Conservation (phyloP, 2,888 invertebrate species). For the Mythimna loreyi region DNA sequence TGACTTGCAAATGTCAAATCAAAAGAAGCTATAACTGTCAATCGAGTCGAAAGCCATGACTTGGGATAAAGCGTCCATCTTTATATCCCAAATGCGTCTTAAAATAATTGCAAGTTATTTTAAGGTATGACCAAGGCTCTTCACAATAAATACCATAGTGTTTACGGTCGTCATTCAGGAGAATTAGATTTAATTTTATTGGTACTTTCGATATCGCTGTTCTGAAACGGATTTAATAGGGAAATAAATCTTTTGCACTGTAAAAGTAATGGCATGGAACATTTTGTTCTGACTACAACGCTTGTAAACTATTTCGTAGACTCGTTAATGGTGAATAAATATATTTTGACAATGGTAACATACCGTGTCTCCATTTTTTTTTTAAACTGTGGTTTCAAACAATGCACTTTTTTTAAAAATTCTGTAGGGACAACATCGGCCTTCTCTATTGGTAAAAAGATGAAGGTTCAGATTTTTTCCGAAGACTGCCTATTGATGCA, state of each 20-base stretch:
- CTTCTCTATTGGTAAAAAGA: no score
- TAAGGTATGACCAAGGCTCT: slow-evolving; percentile 29
- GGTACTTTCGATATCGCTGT: slow-evolving; percentile 41
- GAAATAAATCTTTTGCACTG: slow-evolving; percentile 49
- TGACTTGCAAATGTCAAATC: slow-evolving; percentile 1
- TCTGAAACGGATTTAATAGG: slow-evolving; percentile 48
- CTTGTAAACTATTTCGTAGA: slow-evolving; percentile 1
- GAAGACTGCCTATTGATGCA: no score
- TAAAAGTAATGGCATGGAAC: slow-evolving; percentile 29
- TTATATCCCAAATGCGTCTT: not conserved
- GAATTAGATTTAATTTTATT: slow-evolving; percentile 53
- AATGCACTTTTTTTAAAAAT: no score
- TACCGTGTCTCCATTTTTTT: no score
- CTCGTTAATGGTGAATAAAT: slow-evolving; percentile 1
- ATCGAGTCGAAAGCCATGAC: no score
- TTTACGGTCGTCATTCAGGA: slow-evolving; percentile 38
- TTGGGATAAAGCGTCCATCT: not conserved
- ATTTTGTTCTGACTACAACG: slow-evolving; percentile 18
- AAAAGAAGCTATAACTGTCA: not conserved
- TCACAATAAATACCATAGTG: slow-evolving; percentile 35
- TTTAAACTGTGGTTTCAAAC: no score
- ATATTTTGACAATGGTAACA: not conserved
- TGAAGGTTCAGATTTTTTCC: no score
- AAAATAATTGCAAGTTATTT: slow-evolving; percentile 22
- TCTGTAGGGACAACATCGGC: no score